phyloP scores from a whole-genome alignment of 1,140 invertebrate species.

The Galleria mellonella region DNA sequence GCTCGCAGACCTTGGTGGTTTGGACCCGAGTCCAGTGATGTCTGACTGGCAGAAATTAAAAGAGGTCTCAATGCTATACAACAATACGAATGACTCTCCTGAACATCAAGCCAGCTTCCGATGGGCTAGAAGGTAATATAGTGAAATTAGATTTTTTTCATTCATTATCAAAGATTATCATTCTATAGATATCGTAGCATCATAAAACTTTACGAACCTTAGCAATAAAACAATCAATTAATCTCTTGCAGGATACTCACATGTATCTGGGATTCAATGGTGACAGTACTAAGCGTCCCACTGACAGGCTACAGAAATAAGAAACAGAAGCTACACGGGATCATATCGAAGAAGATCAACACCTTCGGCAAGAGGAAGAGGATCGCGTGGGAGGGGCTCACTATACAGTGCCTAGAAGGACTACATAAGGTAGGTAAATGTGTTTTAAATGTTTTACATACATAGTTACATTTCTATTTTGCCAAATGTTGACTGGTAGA shows the following conservation, averaged over 20 bases:
- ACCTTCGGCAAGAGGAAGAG: slow-evolving; percentile 73
- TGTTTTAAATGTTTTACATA: too few relatives aligned
- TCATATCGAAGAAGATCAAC: slow-evolving; percentile 74
- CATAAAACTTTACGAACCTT: too few relatives aligned
- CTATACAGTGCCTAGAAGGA: slow-evolving; percentile 91
- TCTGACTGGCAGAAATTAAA: slow-evolving; percentile 90
- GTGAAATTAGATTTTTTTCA: too few relatives aligned
- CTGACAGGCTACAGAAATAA: slow-evolving; percentile 78
- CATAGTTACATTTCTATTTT: too few relatives aligned
- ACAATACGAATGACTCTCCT: slow-evolving; percentile 75
- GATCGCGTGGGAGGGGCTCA: slow-evolving; percentile 80
- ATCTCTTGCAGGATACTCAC: slow-evolving; percentile 79
- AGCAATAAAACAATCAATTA: too few relatives aligned
- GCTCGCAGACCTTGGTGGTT: slow-evolving; percentile 85
- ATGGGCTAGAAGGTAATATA: slow-evolving; percentile 59
- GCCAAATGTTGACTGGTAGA: too few relatives aligned
- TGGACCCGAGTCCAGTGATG: slow-evolving; percentile 85
- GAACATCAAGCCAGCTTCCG: slow-evolving; percentile 62
- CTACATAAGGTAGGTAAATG: slow-evolving; percentile 83
- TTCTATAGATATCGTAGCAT: too few relatives aligned
- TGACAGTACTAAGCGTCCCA: slow-evolving; percentile 89
- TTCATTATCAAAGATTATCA: too few relatives aligned
- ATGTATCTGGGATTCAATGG: slow-evolving; percentile 93
- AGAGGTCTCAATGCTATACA: slow-evolving; percentile 80
- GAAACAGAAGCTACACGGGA: slow-evolving; percentile 71